Evolutionary conservation across 2,888 invertebrate species (phyloP), one percentile per base, ranked within the genome.

Genomic region (Torymus aiolomorphi): DNA sequence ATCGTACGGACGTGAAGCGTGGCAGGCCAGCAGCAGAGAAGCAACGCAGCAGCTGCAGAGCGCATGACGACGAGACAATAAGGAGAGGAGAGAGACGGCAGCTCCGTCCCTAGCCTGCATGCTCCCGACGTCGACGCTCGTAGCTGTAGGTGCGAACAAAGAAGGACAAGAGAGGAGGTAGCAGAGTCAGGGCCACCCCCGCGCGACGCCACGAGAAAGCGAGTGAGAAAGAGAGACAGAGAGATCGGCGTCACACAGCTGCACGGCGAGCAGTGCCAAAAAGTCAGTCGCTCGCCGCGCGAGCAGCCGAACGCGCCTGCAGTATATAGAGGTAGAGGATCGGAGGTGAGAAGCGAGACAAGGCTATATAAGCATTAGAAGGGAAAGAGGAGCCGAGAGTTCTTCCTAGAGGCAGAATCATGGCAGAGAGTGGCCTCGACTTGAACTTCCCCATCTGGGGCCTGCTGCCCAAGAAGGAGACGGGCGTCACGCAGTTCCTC

Each of bases 391-490:
- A 42, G 42, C 42, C 42, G 8, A 42, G 42, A 42, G 42, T 42
- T 42, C 42, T 42, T 42, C 42, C 42, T 8, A 42, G 42, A 42
- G 8, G 51, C n/a, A n/a, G 16, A n/a, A 65, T 57, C 13, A 82
- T 82, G 82, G 70, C 82, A 71, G 80, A 80, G 20, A 54, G 42
- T 42, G 42, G 67, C 82, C 86, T 91, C 72, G 90, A 91, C 83
- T 88, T 89, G 82, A 91, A 94, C 86, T 97, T 97, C 92, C 97
- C 97, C 84, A 93, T 95, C 85, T 95, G 94, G 93, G 95, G 95
- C 86, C 93, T 97, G 89, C 92, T 97, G 88, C 98, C 98, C 69
- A 98, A 98, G 92, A 96, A 95, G 91, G 98, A 98, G 92, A 98
- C 98, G 49, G 97, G 96, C 80, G 97, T 97, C 12, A 92, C 94